Base-by-base conservation (phyloP, 2,888 invertebrate genomes). In the Argyra leucocephala region DNA sequence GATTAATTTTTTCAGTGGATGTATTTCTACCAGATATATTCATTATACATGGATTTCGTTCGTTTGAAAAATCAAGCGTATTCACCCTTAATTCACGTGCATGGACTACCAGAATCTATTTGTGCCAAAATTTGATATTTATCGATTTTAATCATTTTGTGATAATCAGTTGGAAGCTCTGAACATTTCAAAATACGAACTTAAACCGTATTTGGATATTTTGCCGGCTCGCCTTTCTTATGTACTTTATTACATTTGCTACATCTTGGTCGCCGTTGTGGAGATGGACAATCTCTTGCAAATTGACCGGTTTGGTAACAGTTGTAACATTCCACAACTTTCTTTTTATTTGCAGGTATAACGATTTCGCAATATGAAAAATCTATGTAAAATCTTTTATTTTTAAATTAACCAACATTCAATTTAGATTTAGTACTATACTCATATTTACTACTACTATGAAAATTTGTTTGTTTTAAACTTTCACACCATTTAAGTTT, bases 21-120 rank as follows among this genome's bases (percentile, higher is more conserved):
- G n/a, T n/a, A n/a, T n/a, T n/a, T n/a, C n/a, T n/a, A n/a, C 57
- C 57, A 57, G 57, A 7, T 5, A 57, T 57, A n/a, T 57, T 57
- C 59, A 59, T 22, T 15, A 10, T 10, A 21, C 22, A 58, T 22
- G 22, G 4, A 21, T 6, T 21, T 10, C n/a, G 7, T 58, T 21
- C 21, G 58, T 57, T 57, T 5, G 4, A 58, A 58, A 3, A 5
- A 5, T 21, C 21, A 4, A 10, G 58, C 58, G 10, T 21, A 10
- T 58, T 58, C 58, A 10, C 22, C 21, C 21, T 58, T 58, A 3
- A 58, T 58, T 6, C 7, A 22, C 9, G 58, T 58, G 10, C 58
- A 58, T 22, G 58, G 58, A 22, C 58, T 58, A 6, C 58, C 58
- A 22, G 21, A 58, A 58, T 58, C 58, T 3, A 58, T 58, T 58